These are phyloP conservation scores for Mormoops blainvillei DNA, from an alignment of 2,113 vertebrate species.

Conservation along the genomic window DNA sequence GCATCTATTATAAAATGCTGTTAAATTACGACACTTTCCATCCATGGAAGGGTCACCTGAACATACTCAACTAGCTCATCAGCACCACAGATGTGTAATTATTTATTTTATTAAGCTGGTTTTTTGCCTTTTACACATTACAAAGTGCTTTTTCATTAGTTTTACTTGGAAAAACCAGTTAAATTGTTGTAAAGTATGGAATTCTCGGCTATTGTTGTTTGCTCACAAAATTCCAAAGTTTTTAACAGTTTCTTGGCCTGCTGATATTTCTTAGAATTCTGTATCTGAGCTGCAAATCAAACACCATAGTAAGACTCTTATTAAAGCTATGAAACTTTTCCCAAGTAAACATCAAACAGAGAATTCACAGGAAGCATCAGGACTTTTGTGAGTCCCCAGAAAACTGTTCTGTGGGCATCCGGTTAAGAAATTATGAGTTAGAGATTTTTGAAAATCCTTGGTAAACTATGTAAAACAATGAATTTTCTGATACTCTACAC, in stretches of 20 bases:
- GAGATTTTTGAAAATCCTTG: background rate
- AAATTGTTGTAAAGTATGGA: background rate
- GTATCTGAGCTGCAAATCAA: slow-evolving; percentile 52
- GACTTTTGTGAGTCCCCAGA: background rate
- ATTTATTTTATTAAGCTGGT: slow-evolving; percentile 61
- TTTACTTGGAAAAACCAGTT: background rate
- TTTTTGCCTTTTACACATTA: slow-evolving; percentile 22
- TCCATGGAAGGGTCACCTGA: slow-evolving; percentile 30
- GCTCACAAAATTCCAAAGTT: slow-evolving; percentile 3
- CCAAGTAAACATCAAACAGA: slow-evolving; percentile 22
- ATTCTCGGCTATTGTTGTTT: background rate
- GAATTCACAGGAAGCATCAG: background rate
- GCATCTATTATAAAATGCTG: slow-evolving; percentile 37
- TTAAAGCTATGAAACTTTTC: background rate
- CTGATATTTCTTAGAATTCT: slow-evolving; percentile 7
- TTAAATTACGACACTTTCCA: background rate
- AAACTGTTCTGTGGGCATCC: background rate
- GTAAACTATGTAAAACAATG: background rate
- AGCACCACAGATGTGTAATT: slow-evolving; percentile 22
- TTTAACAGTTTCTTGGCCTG: background rate
- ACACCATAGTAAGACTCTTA: slow-evolving; percentile 26
- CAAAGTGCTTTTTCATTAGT: slow-evolving; percentile 59
- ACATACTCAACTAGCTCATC: slow-evolving; percentile 38
- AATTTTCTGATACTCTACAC: background rate
- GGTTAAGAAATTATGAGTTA: background rate